Conservation (phyloP, 1,140 invertebrate genomes). For the Papilio aristodemus region DNA sequence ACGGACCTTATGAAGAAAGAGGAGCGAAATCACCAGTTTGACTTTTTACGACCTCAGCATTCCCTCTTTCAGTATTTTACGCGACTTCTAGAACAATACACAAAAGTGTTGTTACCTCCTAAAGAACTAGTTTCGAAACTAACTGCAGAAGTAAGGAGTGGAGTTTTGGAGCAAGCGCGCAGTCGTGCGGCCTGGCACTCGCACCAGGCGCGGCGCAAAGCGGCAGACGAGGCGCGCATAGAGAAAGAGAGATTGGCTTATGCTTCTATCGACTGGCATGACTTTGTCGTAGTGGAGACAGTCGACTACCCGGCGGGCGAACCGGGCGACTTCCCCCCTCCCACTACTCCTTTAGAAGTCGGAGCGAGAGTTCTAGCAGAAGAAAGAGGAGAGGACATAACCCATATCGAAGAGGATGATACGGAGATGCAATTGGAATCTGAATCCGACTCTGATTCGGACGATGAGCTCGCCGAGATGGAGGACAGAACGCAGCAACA, state of each 20-base stretch:
- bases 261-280: constrained; percentile 99
- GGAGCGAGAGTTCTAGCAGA: constrained; percentile 96
- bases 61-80: constrained; percentile 99
- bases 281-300: constrained; percentile 99
- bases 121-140: constrained; percentile 93
- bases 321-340: constrained; percentile 96
- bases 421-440: constrained; percentile 86
- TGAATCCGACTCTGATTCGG: constrained; percentile 82
- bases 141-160: constrained; percentile 88
- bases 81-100: constrained; percentile 98
- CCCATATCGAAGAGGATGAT: constrained; percentile 81
- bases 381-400: constrained; percentile 80
- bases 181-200: constrained; percentile 98
- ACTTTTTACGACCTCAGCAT: constrained; percentile 98
- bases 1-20: constrained; percentile 99
- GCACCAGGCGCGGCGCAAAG: constrained; percentile 94
- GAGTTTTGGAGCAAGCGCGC: constrained; percentile 94
- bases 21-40: constrained; percentile 99
- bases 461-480: constrained; percentile 86
- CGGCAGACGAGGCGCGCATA: constrained; percentile 95
- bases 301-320: constrained; percentile 99
- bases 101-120: constrained; percentile 96
- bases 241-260: constrained; percentile 98
- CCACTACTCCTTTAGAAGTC: constrained; percentile 98
- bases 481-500: constrained; percentile 83